Percentiles rank a stretch among this genome's conserved stretches.
phyloP scores from a whole-genome alignment of 2,797 vertebrate genomes.

The Hydrophis major region DNA sequence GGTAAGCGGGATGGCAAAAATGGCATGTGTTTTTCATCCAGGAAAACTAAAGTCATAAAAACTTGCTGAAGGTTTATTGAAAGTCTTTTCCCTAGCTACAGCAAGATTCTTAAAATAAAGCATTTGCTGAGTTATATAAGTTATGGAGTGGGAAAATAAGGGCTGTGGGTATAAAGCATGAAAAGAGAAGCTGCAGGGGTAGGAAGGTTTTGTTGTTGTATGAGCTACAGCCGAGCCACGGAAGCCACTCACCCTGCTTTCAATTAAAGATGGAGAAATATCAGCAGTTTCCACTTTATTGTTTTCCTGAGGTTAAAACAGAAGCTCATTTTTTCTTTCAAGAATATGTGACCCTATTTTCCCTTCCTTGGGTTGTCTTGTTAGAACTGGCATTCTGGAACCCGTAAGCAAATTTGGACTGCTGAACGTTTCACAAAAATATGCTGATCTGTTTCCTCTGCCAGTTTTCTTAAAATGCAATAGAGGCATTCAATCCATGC shows the following conservation, averaged over 20 bases:
- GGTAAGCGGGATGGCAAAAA: background rate
- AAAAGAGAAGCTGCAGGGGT: background rate
- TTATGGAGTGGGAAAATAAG: background rate
- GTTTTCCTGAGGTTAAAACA: constrained; percentile 10
- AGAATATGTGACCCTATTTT: background rate
- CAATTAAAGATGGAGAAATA: constrained; percentile 3
- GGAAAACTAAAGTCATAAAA: background rate
- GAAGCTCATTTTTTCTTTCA: constrained; percentile 3
- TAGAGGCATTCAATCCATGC: background rate
- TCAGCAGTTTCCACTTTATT: constrained; percentile 7
- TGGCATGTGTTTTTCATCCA: background rate
- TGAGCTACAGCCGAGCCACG: background rate
- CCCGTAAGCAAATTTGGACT: background rate
- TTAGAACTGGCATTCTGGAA: background rate
- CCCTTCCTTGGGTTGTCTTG: background rate
- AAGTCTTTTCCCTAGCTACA: background rate
- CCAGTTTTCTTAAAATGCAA: background rate
- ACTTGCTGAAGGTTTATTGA: background rate
- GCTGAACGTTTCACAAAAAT: background rate
- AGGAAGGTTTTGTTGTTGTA: background rate
- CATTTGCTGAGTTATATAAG: background rate
- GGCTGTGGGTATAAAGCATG: background rate
- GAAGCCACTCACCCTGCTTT: background rate
- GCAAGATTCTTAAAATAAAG: background rate
- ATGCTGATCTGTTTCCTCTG: background rate